These are phyloP conservation scores for Saguinus oedipus DNA, from an alignment of 2,797 vertebrate species.

Conservation along the genomic window DNA sequence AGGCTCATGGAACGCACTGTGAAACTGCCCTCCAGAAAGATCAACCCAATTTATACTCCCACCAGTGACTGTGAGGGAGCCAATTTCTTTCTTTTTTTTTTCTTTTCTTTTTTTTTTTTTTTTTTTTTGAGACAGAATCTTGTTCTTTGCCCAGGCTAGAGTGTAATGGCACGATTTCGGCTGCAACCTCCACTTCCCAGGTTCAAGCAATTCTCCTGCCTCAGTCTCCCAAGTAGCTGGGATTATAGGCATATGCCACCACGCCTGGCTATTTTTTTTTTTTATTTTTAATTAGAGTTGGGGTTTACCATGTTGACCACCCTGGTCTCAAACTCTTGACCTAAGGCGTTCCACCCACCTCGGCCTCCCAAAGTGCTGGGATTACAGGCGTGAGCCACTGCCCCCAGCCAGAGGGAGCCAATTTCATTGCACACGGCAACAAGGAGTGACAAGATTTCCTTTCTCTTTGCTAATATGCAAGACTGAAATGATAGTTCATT, in stretches of 20 bases:
- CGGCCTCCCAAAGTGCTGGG: neutral
- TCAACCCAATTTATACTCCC: neutral
- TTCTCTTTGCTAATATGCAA: neutral
- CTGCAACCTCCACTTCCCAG: fast-evolving
- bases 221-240: neutral
- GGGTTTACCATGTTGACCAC: neutral
- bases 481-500: neutral
- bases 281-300: neutral
- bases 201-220: neutral
- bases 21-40: slow-evolving; percentile 3
- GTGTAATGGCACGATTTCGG: neutral
- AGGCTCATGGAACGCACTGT: slow-evolving; percentile 16
- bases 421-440: neutral
- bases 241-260: neutral
- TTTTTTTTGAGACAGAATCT: neutral
- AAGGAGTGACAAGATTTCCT: neutral
- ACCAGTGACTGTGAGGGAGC: neutral
- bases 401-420: neutral
- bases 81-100: neutral
- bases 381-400: neutral
- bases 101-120: neutral
- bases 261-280: neutral
- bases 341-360: neutral
- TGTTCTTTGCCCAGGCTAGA: neutral
- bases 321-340: neutral